A percentile compares a stretch with the other conserved stretches of the same genome.
These are phyloP conservation scores for Plusia festucae DNA, from an alignment of 2,888 invertebrate genomes.

Conservation along the genomic window DNA sequence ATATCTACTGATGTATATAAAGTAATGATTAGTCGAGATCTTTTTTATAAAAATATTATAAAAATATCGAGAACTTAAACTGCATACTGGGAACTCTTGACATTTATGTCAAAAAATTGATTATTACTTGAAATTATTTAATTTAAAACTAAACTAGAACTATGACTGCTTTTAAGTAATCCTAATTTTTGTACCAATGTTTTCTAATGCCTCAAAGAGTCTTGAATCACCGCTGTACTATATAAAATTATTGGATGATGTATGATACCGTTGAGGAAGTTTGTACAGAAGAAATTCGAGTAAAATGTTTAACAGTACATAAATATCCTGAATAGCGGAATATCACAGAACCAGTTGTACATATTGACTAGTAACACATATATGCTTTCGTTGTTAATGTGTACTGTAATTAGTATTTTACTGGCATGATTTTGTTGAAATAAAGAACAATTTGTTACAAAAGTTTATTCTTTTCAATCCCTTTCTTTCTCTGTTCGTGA, in stretches of 20 bases:
- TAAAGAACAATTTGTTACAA: conserved; percentile 75
- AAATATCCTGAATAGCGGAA: conserved; percentile 62
- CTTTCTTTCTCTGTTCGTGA: background rate
- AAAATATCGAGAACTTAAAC: conserved; percentile 50
- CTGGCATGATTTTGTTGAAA: conserved; percentile 76
- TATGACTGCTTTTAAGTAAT: conserved; percentile 46
- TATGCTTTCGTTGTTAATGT: conserved; percentile 77
- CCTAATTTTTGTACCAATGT: conserved; percentile 49
- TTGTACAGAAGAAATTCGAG: conserved; percentile 37
- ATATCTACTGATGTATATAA: conserved; percentile 74
- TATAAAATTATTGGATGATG: conserved; percentile 17
- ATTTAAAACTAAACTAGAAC: conserved; percentile 33
- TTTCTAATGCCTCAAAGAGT: conserved; percentile 42
- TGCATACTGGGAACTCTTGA: conserved; percentile 52
- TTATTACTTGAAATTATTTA: conserved; percentile 32
- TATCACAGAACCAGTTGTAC: conserved; percentile 68
- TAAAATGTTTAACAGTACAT: conserved; percentile 49
- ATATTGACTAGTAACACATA: conserved; percentile 69
- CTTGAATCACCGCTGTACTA: conserved; percentile 32
- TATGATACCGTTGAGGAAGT: conserved; percentile 23
- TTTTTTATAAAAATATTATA: conserved; percentile 60
- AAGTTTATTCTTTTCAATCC: conserved; percentile 42
- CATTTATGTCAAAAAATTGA: conserved; percentile 44
- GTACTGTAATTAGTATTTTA: conserved; percentile 75
- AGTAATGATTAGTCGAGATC: conserved; percentile 66